Evolutionary conservation across 1,140 invertebrate genomes (phyloP), one percentile per base, ranked within the genome.

Genomic region (Zaprionus kolodkinae): DNA sequence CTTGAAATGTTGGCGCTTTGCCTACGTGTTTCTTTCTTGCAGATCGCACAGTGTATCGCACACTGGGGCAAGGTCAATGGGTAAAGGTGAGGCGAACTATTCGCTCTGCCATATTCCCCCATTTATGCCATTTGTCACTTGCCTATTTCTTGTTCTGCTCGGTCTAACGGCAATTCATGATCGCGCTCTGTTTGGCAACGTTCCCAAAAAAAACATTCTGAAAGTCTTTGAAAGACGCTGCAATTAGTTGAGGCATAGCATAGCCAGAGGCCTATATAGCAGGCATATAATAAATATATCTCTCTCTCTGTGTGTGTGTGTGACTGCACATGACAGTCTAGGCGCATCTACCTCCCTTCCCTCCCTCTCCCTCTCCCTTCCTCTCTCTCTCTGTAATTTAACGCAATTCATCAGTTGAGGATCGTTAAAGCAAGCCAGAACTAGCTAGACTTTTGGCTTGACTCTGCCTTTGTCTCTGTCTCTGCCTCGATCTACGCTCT

Each of bases 181-280:
- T 21, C 21, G 80, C 66, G 59, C 80, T 75, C 80, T 75, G 72
- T 68, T 79, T 82, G 67, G 63, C 71, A 78, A 48, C 21, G 40
- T 40, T 63, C 48, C 69, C 64, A 78, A 62, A 57, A 64, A 25
- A 57, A 35, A 27, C 50, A 9, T 15, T 15, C n/a, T 50, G 45
- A 7, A 43, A 66, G 40, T 27, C 45, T 30, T 30, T 30, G 27
- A 30, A 30, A 30, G 27, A 5, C 21, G 21, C 27, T 55, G 63
- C 54, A 66, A 66, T 66, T 66, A 66, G 54, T 66, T 57, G 64
- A 17, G 64, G 64, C 54, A 56, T 7, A 40, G 38, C 13, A 40
- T 10, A 6, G 21, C 27, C 6, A 54, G 3, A 55, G 45, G 45
- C 45, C 45, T 50, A 50, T 12, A 50, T 25, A 21, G 45, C 45